Base-by-base conservation (phyloP, 35 echinoderm and acorn worm genomes). In the Anneissia japonica region DNA sequence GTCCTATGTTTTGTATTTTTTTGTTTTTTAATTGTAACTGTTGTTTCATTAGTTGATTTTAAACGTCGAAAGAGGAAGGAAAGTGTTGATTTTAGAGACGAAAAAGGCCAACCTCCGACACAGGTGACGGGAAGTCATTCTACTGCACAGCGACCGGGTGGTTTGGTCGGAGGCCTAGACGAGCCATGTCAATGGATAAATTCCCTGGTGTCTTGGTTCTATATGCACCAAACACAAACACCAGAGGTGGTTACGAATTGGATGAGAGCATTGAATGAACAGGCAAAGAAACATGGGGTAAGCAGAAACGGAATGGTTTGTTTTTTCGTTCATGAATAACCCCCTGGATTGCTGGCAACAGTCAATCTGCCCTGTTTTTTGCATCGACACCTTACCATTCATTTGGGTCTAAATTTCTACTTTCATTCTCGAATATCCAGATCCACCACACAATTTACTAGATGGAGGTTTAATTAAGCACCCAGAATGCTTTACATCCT, bases 231-330 rank as follows among this genome's bases (percentile, higher is more conserved):
- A 37, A 91, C 91, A 37, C 95, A 94, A 37, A 91, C 95, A 31
- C 86, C 89, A 73, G 92, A 99, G 46, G 45, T 99, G 14, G 84
- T 89, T 6, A 86, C 86, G 5, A 86, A 89, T 17, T 99, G 96
- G 95, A 76, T 99, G 36, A 99, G 92, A 84, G 96, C 96, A 30
- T 87, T 99, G 0, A 99, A 99, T 81, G 96, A 99, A 16, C 88
- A 99, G 37, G 87, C 96, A 31, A 99, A 91, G 73, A 94, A 91
- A 88, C 89, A 92, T 91, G 96, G 96, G 83, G 96, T 99, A 91
- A 88, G 96, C n/a, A n/a, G n/a, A n/a, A n/a, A n/a, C n/a, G n/a
- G n/a, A n/a, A n/a, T n/a, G n/a, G n/a, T n/a, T n/a, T n/a, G n/a
- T n/a, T n/a, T n/a, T n/a, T n/a, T n/a, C n/a, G n/a, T n/a, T n/a